Conservation (phyloP, 1,140 invertebrate species). For the Luehdorfia chinensis region DNA sequence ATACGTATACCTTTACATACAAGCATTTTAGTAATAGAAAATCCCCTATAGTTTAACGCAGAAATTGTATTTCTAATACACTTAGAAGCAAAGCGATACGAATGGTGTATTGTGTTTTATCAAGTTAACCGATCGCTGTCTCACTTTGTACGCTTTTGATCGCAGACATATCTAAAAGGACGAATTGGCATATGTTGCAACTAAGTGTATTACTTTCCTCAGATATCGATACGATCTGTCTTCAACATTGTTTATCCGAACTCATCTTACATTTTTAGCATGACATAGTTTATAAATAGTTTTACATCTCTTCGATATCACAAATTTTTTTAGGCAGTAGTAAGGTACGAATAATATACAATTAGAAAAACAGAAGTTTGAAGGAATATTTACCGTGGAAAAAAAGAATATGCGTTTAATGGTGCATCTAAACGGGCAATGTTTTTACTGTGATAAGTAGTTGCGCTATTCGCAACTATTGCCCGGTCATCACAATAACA, state of each 20-base stretch:
- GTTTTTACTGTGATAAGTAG: no score
- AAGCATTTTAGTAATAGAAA: background rate
- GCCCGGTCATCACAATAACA: no score
- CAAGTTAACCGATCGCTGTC: constrained; percentile 5
- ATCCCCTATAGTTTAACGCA: constrained; percentile 14
- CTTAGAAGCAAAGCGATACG: constrained; percentile 33
- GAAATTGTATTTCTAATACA: constrained; percentile 24
- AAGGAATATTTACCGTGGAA: no score
- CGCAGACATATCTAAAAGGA: background rate
- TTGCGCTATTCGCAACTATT: no score
- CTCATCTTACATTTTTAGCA: constrained; percentile 8
- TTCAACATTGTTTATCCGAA: background rate
- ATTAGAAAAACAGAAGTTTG: no score
- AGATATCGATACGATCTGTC: constrained; percentile 9
- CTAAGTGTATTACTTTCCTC: constrained; percentile 8
- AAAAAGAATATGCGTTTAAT: no score
- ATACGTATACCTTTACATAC: constrained; percentile 1
- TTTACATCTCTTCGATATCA: no score
- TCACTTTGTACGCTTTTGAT: constrained; percentile 1
- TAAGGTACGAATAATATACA: no score
- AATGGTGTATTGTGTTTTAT: background rate
- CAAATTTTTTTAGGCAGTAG: no score
- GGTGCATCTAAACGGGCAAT: no score
- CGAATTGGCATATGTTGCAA: background rate
- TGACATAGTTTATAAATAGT: constrained; percentile 3